phyloP scores from a whole-genome alignment of 1,140 invertebrate genomes.

The Cotesia typhae region DNA sequence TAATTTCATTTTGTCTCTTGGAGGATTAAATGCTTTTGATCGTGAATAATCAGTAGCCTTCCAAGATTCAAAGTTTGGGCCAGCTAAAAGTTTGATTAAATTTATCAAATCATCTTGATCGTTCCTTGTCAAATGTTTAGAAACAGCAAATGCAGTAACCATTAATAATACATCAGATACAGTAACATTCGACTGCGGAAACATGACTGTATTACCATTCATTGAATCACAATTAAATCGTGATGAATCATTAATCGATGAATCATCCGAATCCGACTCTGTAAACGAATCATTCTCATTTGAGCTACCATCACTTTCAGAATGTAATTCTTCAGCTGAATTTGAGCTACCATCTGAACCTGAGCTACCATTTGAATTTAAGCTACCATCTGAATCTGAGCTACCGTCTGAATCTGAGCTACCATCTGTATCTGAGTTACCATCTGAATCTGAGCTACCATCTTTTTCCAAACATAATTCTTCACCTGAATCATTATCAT shows the following conservation, averaged over 20 bases:
- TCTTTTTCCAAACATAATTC: too few species aligned
- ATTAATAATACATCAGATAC: slow-evolving; percentile 30
- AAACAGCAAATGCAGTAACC: not conserved
- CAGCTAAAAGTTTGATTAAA: slow-evolving; percentile 27
- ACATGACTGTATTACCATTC: slow-evolving; percentile 20
- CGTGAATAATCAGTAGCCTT: slow-evolving; percentile 32
- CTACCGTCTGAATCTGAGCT: too few species aligned
- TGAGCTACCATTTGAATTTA: too few species aligned
- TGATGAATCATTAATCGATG: not conserved
- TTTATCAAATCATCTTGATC: slow-evolving; percentile 24
- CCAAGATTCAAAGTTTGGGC: slow-evolving; percentile 29
- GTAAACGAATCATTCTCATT: too few species aligned
- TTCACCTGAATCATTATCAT: too few species aligned
- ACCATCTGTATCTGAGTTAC: too few species aligned
- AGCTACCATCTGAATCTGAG: too few species aligned
- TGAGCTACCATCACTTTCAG: too few species aligned
- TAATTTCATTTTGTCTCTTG: slow-evolving; percentile 23
- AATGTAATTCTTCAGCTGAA: too few species aligned
- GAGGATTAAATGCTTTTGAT: slow-evolving; percentile 31
- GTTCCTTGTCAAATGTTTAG: slow-evolving; percentile 5
- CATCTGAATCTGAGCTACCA: too few species aligned
- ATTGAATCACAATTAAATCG: slow-evolving; percentile 17
- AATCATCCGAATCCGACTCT: too few species aligned
- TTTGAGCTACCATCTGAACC: too few species aligned
- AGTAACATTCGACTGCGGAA: slow-evolving; percentile 19